Evolutionary conservation across 2,113 vertebrate genomes (phyloP).

Genomic region (Bos indicus): DNA sequence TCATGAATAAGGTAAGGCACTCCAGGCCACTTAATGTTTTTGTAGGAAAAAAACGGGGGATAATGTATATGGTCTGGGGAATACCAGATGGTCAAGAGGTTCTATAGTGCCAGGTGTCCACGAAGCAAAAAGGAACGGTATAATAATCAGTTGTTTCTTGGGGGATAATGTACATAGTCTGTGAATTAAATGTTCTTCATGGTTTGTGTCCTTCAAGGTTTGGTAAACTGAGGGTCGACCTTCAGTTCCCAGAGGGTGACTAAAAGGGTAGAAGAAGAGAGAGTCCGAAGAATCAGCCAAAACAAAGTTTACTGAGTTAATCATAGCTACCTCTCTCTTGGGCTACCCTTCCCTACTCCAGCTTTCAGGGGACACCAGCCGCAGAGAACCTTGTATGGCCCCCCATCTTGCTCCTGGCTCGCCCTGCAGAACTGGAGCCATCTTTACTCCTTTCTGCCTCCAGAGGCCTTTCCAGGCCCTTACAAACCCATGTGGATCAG

Average conservation of each 20-base stretch:
- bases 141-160: background rate
- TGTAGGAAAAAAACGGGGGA: background rate
- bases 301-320: background rate
- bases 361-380: background rate
- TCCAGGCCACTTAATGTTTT: background rate
- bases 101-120: no score
- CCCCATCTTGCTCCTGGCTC: background rate
- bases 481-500: background rate
- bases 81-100: background rate
- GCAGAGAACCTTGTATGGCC: background rate
- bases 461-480: background rate
- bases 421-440: background rate
- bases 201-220: background rate
- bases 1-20: background rate
- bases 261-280: background rate
- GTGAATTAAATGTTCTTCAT: background rate
- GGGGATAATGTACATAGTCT: background rate
- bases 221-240: background rate
- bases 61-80: background rate
- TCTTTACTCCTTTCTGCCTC: background rate
- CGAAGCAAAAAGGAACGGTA: background rate
- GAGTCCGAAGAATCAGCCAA: background rate
- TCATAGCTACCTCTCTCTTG: rapidly evolving
- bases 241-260: background rate
- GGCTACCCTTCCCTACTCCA: background rate